Conservation (phyloP, 1,140 invertebrate species). For the Subanguina moxae region DNA sequence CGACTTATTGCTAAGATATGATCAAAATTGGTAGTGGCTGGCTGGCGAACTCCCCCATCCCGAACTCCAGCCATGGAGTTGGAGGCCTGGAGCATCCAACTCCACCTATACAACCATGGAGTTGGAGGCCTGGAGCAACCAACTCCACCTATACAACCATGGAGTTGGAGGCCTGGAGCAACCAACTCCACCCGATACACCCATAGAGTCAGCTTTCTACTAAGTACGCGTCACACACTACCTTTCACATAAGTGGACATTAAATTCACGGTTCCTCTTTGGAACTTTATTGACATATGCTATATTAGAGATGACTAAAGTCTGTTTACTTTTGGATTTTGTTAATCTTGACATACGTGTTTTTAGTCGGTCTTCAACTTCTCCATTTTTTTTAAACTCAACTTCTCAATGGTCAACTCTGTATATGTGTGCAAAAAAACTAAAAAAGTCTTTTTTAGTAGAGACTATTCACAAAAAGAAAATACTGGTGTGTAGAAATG, state of each 20-base stretch:
- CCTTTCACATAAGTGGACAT: neutral
- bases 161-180: no score
- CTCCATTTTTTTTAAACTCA: neutral
- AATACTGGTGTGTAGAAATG: constrained; percentile 2
- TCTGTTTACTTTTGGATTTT: neutral
- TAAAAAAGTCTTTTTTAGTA: neutral
- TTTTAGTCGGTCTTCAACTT: constrained; percentile 6
- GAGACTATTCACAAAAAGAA: neutral
- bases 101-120: no score
- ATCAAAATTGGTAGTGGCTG: no score
- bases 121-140: no score
- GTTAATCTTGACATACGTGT: neutral
- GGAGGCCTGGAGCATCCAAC: no score
- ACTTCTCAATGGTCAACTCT: neutral
- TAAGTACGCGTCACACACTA: no score
- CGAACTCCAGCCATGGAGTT: neutral
- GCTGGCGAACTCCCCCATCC: neutral
- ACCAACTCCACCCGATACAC: neutral
- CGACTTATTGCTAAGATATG: no score
- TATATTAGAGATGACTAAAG: neutral
- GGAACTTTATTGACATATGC: neutral
- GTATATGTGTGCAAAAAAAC: neutral
- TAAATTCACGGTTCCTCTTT: neutral
- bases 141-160: neutral
- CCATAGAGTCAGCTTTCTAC: no score